phyloP scores from a whole-genome alignment of 1,140 invertebrate species.

The Xylocopa sonorina region DNA sequence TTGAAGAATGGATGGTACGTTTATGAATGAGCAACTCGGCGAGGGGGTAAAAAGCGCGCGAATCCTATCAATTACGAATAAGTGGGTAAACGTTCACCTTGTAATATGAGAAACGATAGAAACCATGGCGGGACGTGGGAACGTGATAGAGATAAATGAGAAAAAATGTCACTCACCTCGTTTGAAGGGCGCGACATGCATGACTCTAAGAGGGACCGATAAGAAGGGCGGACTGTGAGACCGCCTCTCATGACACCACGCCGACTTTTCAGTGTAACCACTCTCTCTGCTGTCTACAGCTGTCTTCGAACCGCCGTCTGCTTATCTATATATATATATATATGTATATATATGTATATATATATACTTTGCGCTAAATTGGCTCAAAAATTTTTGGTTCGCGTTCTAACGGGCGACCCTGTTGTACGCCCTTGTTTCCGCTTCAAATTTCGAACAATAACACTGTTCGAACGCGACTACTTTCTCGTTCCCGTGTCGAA shows the following conservation, averaged over 20 bases:
- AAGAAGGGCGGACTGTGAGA: slow-evolving; percentile 81
- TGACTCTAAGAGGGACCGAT: slow-evolving; percentile 80
- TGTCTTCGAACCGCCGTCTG: slow-evolving; percentile 48
- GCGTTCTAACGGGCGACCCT: slow-evolving; percentile 16
- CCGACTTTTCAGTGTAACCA: slow-evolving; percentile 76
- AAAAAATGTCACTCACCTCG: slow-evolving; percentile 75
- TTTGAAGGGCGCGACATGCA: slow-evolving; percentile 82
- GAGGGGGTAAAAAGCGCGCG: slow-evolving; percentile 35
- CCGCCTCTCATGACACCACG: slow-evolving; percentile 82
- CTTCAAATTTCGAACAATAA: not conserved
- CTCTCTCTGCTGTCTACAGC: slow-evolving; percentile 65
- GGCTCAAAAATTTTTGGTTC: slow-evolving; percentile 15
- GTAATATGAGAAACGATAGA: not conserved
- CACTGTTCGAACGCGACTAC: not conserved
- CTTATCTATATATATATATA: too few species aligned
- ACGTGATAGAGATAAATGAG: not conserved
- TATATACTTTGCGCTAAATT: slow-evolving; percentile 32
- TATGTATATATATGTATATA: too few species aligned
- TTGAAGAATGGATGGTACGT: not conserved
- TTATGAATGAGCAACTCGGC: slow-evolving; percentile 37
- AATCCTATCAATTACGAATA: slow-evolving; percentile 30
- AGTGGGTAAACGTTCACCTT: not conserved
- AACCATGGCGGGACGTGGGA: not conserved
- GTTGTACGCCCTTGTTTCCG: slow-evolving; percentile 6
- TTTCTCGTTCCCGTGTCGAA: not conserved